Evolutionary conservation across 2,888 invertebrate species (phyloP), one percentile per base, ranked within the genome.

Genomic region (Agrilus cyanescens): DNA sequence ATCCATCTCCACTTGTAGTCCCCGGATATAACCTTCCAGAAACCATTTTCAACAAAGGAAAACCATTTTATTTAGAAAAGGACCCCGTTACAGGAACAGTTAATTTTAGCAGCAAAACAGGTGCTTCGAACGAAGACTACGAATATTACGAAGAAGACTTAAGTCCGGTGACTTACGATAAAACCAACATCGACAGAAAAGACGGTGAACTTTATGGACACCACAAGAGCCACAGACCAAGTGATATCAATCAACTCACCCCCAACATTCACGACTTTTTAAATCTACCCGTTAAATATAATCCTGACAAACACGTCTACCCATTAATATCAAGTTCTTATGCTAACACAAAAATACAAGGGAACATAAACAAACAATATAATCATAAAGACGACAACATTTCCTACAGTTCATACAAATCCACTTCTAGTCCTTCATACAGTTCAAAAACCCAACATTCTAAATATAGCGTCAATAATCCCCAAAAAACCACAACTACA

Each of bases 271-370:
- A 81, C 51, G 80, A 81, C 52, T 81, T 77, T 51, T 65, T 81
- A 1, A 80, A 81, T 59, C 60, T 81, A 15, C 80, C 81, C 0
- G 76, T 78, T 0, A 78, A 77, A 50, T 81, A 81, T 53, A 77
- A 78, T 10, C 75, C 78, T 1, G 76, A 78, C 25, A 80, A 79
- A 57, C 80, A 79, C 50, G 77, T 77, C 1, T 78, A 77, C 58
- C 82, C 82, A 0, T 56, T 82, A 40, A 81, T 82, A 40, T 81
- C 81, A 1, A 80, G 73, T 54, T 80, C 80, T 2, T 82, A 82
- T 57, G 81, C 82, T 1, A 82, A 80, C 53, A 73, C 80, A 1
- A 82, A 82, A 58, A 75, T 81, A 18, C 82, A 82, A 57, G 81
- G 81, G 37, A 74, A 72, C 56, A 72, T 72, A 39, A 72, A 73